A percentile compares a stretch with the other conserved stretches of the same genome.
Conservation (phyloP, 2,797 vertebrate genomes). For the Gastrophryne carolinensis region DNA sequence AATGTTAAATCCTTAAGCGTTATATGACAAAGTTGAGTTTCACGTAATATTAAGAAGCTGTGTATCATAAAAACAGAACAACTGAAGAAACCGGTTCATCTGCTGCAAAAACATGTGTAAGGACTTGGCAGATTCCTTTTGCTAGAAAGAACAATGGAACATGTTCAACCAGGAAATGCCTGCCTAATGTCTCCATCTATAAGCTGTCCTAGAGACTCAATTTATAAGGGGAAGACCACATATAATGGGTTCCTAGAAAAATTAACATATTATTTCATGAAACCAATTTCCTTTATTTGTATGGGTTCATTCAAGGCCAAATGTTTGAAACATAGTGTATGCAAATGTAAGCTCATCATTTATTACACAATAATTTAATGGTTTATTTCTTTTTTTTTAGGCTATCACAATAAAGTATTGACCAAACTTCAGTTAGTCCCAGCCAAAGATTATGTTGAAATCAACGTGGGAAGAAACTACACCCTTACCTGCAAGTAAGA, state of each 20-base stretch:
- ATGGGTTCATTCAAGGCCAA: background rate
- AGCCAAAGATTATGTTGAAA: conserved; percentile 50
- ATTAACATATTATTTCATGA: background rate
- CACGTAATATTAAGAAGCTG: background rate
- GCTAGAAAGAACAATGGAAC: conserved; percentile 29
- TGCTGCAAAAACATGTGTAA: conserved; percentile 44
- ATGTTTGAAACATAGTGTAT: background rate
- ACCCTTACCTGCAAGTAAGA: conserved; percentile 68
- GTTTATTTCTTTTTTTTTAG: conserved; percentile 48
- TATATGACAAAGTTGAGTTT: too few species aligned
- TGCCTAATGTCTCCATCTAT: conserved; percentile 4
- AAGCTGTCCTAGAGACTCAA: background rate
- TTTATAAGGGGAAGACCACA: background rate
- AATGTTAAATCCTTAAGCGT: too few species aligned
- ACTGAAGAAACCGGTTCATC: conserved; percentile 24
- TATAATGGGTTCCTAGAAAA: background rate
- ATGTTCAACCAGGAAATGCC: conserved; percentile 17
- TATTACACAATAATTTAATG: background rate
- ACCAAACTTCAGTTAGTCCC: conserved; percentile 59
- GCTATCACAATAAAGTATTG: conserved; percentile 50
- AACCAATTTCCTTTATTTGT: background rate
- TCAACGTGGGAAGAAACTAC: conserved; percentile 57
- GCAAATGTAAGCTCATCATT: background rate
- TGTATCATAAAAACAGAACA: conserved; percentile 10
- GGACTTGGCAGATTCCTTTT: conserved; percentile 15